phyloP scores from a whole-genome alignment of 2,113 vertebrate species.

The Phocoena phocoena region DNA sequence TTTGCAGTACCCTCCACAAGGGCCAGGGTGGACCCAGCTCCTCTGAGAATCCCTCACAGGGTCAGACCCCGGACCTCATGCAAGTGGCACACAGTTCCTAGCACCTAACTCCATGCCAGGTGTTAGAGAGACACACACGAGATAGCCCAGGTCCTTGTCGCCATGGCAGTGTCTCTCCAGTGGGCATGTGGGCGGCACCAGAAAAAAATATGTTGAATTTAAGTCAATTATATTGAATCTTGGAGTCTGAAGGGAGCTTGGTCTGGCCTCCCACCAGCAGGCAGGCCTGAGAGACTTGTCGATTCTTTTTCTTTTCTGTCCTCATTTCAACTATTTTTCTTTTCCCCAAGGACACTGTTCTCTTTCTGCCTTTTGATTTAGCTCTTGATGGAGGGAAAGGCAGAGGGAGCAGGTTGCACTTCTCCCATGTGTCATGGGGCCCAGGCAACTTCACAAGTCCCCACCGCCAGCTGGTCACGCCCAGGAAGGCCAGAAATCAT shows the following conservation, averaged over 20 bases:
- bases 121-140: background rate
- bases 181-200: background rate
- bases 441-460: background rate
- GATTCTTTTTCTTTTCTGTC: background rate
- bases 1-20: background rate
- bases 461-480: background rate
- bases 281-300: background rate
- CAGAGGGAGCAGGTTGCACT: too few species aligned
- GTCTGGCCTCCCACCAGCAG: background rate
- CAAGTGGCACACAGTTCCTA: background rate
- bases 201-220: background rate
- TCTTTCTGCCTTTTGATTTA: background rate
- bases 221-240: background rate
- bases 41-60: background rate
- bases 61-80: background rate
- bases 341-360: background rate
- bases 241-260: background rate
- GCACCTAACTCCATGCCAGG: background rate
- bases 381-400: background rate
- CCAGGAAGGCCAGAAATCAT: background rate
- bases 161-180: background rate
- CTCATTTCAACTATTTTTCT: constrained; percentile 44
- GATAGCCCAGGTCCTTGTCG: background rate
- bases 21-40: background rate
- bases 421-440: background rate